phyloP scores from a whole-genome alignment of 2,113 vertebrate genomes.

The Oncorhynchus keta region DNA sequence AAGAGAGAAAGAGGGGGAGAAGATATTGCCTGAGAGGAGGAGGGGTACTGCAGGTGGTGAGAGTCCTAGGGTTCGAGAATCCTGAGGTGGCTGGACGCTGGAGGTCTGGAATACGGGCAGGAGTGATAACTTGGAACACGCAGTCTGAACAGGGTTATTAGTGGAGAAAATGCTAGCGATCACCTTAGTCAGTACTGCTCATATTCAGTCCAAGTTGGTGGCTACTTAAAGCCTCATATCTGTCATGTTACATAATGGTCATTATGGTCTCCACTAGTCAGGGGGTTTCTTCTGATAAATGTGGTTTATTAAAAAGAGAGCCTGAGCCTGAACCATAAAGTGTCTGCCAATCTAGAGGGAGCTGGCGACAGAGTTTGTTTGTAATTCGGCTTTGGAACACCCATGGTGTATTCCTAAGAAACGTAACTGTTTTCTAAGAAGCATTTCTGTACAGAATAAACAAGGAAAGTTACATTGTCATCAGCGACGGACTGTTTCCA shows the following conservation, averaged over 20 bases:
- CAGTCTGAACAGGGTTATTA: too few species aligned
- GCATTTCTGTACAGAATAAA: slow-evolving; percentile 59
- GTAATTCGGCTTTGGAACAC: slow-evolving; percentile 43
- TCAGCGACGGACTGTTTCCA: slow-evolving; percentile 62
- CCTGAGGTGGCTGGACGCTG: too few species aligned
- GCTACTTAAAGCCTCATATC: too few species aligned
- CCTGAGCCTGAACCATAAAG: not conserved
- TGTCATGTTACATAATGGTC: slow-evolving; percentile 18
- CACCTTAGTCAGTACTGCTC: too few species aligned
- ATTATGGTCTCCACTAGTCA: slow-evolving; percentile 33
- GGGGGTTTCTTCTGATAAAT: slow-evolving; percentile 14
- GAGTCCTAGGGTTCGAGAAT: too few species aligned
- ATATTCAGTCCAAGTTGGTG: too few species aligned
- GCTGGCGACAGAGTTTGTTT: slow-evolving; percentile 22
- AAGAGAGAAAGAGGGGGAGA: too few species aligned
- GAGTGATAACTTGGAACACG: too few species aligned
- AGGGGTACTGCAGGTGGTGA: too few species aligned
- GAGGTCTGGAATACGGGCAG: too few species aligned
- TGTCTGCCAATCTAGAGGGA: slow-evolving; percentile 25
- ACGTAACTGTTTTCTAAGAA: slow-evolving; percentile 34
- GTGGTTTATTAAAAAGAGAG: slow-evolving; percentile 27
- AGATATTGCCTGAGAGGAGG: too few species aligned
- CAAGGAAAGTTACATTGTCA: slow-evolving; percentile 68
- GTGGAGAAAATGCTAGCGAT: too few species aligned
- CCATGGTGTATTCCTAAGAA: slow-evolving; percentile 30